Conservation (phyloP, 2,888 invertebrate species). For the Sturmia bella region DNA sequence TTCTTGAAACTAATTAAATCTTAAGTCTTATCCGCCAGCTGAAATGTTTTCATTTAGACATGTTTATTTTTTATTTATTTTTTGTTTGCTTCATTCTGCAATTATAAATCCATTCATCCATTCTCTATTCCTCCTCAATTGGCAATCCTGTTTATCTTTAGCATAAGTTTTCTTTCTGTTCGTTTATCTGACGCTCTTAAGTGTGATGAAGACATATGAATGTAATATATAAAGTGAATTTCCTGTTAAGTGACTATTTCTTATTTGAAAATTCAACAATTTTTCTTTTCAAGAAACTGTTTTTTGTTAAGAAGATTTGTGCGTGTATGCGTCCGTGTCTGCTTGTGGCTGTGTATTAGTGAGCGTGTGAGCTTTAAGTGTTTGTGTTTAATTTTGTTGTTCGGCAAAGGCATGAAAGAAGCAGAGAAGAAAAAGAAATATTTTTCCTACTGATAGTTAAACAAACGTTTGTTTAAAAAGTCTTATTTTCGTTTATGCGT, state of each 20-base stretch:
- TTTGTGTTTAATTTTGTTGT: slow-evolving; percentile 55
- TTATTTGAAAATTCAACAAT: slow-evolving; percentile 66
- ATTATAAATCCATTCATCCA: slow-evolving; percentile 30
- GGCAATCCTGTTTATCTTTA: slow-evolving; percentile 68
- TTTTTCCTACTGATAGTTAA: slow-evolving; percentile 60
- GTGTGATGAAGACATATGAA: slow-evolving; percentile 70
- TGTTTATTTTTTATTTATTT: slow-evolving; percentile 10
- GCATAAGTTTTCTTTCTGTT: slow-evolving; percentile 66
- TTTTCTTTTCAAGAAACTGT: slow-evolving; percentile 62
- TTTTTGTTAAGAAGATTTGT: slow-evolving; percentile 29
- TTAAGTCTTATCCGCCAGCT: neutral
- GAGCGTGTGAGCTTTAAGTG: no score
- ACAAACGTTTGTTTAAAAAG: slow-evolving; percentile 64
- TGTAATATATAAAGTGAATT: slow-evolving; percentile 70
- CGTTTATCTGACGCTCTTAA: slow-evolving; percentile 69
- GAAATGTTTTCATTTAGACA: neutral
- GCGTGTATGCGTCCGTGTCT: neutral
- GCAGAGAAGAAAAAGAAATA: slow-evolving; percentile 24
- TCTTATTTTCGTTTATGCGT: slow-evolving; percentile 39
- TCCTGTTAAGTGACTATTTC: slow-evolving; percentile 70
- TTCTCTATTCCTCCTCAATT: slow-evolving; percentile 34
- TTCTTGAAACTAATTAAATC: neutral
- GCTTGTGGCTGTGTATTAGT: no score
- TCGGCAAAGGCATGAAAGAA: slow-evolving; percentile 20
- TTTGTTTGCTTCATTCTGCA: slow-evolving; percentile 10